phyloP scores from a whole-genome alignment of 2,113 vertebrate genomes.

The Thamnaconus septentrionalis region DNA sequence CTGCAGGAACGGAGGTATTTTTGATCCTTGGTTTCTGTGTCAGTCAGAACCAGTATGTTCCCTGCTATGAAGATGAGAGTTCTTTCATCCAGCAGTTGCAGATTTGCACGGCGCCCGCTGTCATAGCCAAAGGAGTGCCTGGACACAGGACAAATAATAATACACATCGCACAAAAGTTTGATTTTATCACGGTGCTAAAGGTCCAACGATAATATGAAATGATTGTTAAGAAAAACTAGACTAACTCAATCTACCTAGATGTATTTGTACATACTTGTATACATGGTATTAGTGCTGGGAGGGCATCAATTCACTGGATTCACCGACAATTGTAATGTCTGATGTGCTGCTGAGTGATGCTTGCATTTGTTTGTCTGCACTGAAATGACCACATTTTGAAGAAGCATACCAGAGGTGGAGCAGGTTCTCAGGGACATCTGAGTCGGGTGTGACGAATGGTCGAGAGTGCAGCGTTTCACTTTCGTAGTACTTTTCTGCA shows the following conservation, averaged over 20 bases:
- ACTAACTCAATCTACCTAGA: no score
- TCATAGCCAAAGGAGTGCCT: constrained; percentile 96
- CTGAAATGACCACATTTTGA: no score
- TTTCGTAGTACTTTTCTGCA: constrained; percentile 77
- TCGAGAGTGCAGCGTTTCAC: constrained; percentile 76
- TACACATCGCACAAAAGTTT: not conserved
- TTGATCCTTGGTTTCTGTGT: constrained; percentile 80
- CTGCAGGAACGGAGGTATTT: constrained; percentile 82
- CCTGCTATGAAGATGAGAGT: constrained; percentile 87
- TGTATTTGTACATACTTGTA: no score
- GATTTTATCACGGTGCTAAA: not conserved
- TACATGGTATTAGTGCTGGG: no score
- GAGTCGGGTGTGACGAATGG: constrained; percentile 77
- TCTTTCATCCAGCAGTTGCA: constrained; percentile 81
- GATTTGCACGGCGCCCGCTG: constrained; percentile 81
- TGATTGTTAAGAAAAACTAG: not conserved
- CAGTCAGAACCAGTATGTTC: constrained; percentile 82
- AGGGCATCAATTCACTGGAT: no score
- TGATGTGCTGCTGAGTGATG: no score
- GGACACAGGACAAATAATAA: constrained; percentile 16
- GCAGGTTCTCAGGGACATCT: constrained; percentile 79
- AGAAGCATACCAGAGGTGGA: constrained; percentile 84
- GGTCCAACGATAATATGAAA: not conserved
- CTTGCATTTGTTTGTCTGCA: no score
- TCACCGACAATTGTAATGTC: no score